These are phyloP conservation scores for Nesospiza acunhae DNA, from an alignment of 2,113 vertebrate species.

Conservation along the genomic window DNA sequence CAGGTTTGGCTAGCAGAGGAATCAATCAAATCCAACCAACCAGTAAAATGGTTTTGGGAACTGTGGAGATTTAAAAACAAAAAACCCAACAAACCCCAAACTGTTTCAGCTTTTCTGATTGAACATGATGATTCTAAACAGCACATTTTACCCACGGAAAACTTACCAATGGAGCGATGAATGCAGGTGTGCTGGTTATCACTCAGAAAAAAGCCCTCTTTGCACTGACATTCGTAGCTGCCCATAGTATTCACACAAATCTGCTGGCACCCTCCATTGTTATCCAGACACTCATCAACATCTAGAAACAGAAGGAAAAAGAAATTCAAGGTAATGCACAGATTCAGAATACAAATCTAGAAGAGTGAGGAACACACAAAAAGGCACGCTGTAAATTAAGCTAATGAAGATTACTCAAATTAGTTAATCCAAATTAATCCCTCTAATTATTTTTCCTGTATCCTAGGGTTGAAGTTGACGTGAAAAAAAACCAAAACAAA, in stretches of 20 bases:
- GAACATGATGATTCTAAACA: not conserved
- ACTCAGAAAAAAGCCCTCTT: slow-evolving; percentile 92
- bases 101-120: not conserved
- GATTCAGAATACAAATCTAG: not conserved
- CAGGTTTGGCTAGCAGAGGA: not conserved
- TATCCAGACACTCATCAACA: slow-evolving; percentile 94
- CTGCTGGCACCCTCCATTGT: slow-evolving; percentile 97
- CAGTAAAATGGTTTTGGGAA: not conserved
- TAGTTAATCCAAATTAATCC: slow-evolving; percentile 5
- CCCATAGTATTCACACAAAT: slow-evolving; percentile 96
- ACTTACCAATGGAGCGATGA: slow-evolving; percentile 94
- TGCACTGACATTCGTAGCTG: slow-evolving; percentile 96
- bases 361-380: not conserved
- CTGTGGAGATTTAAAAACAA: not conserved
- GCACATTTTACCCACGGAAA: not conserved
- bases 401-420: not conserved
- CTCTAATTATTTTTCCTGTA: not conserved
- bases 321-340: not conserved
- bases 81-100: not conserved
- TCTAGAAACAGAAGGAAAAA: slow-evolving; percentile 73
- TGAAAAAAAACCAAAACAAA: not conserved
- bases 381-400: not conserved
- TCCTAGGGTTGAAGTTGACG: not conserved
- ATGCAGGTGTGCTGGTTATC: slow-evolving; percentile 99
- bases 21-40: not conserved